phyloP scores from a whole-genome alignment of 2,888 invertebrate genomes.

The Drosophila rubida region DNA sequence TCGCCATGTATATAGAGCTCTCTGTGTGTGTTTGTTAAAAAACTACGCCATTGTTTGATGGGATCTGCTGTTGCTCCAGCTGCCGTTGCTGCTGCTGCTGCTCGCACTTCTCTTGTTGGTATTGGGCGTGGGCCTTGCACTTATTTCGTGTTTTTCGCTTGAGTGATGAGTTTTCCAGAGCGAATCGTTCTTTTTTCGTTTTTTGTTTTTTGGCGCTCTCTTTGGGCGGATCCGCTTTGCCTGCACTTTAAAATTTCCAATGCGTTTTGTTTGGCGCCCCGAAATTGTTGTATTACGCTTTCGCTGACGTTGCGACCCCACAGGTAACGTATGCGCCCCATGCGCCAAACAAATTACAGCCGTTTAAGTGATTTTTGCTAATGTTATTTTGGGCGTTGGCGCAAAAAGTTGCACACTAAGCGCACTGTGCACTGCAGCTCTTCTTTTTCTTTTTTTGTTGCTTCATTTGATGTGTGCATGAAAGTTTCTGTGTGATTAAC shows the following conservation, averaged over 20 bases:
- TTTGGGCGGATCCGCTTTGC: conserved; percentile 35
- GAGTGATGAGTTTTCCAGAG: conserved; percentile 71
- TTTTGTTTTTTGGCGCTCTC: conserved; percentile 19
- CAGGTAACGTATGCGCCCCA: conserved; percentile 57
- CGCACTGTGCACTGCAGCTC: conserved; percentile 33
- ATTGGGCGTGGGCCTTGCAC: conserved; percentile 31
- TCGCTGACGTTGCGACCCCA: conserved; percentile 2
- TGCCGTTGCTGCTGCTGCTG: conserved; percentile 14
- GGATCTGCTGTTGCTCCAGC: conserved; percentile 44
- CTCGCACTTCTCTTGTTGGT: conserved; percentile 20
- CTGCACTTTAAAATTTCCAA: conserved; percentile 48
- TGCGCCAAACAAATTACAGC: conserved; percentile 53
- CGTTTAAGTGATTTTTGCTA: conserved; percentile 60
- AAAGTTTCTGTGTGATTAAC: conserved; percentile 25
- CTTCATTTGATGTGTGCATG: conserved; percentile 16
- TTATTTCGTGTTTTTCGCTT: conserved; percentile 49
- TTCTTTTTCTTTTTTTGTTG: conserved; percentile 12
- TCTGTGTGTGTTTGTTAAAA: conserved; percentile 30
- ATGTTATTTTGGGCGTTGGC: conserved; percentile 49
- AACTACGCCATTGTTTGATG: conserved; percentile 41
- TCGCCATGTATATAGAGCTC: conserved; percentile 9
- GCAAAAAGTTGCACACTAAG: conserved; percentile 54
- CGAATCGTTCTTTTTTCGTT: conserved; percentile 31
- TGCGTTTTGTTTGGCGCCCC: conserved; percentile 52
- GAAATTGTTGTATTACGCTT: conserved; percentile 48